Percentiles rank a stretch among this genome's conserved stretches.
Evolutionary conservation across 2,113 vertebrate species (phyloP).

Genomic region (Mellivora capensis): DNA sequence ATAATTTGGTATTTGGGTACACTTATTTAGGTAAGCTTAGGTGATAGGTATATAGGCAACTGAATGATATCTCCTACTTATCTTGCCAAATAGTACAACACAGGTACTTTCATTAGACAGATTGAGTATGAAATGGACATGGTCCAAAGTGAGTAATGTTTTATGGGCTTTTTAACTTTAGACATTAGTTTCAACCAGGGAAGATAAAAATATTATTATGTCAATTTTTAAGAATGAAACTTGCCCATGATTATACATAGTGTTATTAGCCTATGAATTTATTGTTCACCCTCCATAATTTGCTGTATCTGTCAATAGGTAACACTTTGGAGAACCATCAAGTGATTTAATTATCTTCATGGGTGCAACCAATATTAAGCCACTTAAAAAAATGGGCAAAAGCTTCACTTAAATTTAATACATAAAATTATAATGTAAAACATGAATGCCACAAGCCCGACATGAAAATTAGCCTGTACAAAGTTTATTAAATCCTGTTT

Average conservation of each 20-base stretch:
- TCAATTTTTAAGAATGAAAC: background rate
- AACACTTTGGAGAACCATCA: background rate
- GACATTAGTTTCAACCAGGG: background rate
- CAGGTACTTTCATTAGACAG: background rate
- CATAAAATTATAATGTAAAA: background rate
- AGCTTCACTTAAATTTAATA: background rate
- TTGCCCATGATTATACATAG: background rate
- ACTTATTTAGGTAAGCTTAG: background rate
- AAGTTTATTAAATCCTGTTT: background rate
- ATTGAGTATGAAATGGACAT: background rate
- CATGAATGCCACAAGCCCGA: background rate
- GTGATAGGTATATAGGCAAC: background rate
- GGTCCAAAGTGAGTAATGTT: background rate
- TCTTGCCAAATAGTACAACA: background rate
- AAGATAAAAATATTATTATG: background rate
- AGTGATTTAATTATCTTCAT: background rate
- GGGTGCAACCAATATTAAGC: background rate
- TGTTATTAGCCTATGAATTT: background rate
- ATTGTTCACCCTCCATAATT: background rate
- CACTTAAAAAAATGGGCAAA: background rate
- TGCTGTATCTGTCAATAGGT: background rate
- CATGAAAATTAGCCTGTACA: background rate
- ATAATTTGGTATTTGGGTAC: background rate
- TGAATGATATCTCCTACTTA: background rate
- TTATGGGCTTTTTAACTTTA: background rate